phyloP scores from a whole-genome alignment of 2,888 invertebrate species.

The Tuberolachnus salignus region DNA sequence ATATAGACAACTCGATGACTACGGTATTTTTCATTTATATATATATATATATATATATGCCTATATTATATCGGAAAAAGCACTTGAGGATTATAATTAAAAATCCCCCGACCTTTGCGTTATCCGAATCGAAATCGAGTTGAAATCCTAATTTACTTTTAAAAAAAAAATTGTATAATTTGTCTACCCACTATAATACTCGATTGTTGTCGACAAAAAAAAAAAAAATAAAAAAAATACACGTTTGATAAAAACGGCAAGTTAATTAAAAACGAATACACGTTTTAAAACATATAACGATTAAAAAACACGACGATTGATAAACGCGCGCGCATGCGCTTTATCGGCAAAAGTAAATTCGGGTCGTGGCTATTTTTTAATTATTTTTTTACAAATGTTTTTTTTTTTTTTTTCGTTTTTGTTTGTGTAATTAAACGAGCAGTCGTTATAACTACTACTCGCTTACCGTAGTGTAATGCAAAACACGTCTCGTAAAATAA shows the following conservation, averaged over 20 bases:
- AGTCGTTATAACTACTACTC: too few species aligned
- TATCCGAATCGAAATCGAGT: too few species aligned
- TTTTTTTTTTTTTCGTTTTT: too few species aligned
- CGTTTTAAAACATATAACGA: constrained; percentile 1
- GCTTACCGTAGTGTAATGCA: too few species aligned
- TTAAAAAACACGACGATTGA: background rate
- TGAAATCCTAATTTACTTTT: too few species aligned
- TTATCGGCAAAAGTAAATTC: constrained; percentile 11
- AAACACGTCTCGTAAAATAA: too few species aligned
- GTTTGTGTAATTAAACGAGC: too few species aligned
- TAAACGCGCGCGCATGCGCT: background rate
- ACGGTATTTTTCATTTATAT: constrained; percentile 33
- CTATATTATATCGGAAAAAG: constrained; percentile 5
- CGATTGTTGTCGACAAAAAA: too few species aligned
- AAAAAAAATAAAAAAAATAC: too few species aligned
- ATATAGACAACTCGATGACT: constrained; percentile 36
- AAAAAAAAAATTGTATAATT: too few species aligned
- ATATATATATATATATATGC: background rate
- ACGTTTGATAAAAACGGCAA: background rate
- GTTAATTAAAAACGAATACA: background rate
- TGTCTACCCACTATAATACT: too few species aligned
- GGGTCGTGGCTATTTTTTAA: background rate
- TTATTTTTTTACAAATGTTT: background rate
- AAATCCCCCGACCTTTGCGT: too few species aligned
- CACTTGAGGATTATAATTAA: constrained; percentile 43